These are phyloP conservation scores for Rachycentron canadum DNA, from an alignment of 2,797 vertebrate genomes.

Conservation along the genomic window DNA sequence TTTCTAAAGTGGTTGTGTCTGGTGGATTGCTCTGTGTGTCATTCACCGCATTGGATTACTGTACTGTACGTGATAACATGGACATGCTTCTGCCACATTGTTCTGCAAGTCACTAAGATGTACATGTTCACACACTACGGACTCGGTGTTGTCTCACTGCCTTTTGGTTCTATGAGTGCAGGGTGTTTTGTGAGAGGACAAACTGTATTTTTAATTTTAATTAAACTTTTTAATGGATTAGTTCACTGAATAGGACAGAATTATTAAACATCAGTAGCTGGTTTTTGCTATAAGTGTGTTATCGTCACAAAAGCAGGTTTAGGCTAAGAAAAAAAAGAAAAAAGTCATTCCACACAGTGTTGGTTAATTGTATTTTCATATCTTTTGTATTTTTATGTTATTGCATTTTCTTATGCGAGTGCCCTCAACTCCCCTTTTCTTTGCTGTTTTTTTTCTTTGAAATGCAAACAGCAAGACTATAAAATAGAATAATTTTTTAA, in stretches of 20 bases:
- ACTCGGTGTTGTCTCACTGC: constrained; percentile 50
- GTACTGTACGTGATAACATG: constrained; percentile 53
- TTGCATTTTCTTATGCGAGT: constrained; percentile 21
- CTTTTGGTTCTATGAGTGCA: constrained; percentile 40
- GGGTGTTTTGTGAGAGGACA: not conserved
- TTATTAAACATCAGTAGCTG: not conserved
- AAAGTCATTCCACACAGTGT: constrained; percentile 11
- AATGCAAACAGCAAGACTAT: constrained; percentile 19
- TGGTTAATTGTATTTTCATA: constrained; percentile 25
- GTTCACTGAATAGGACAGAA: not conserved
- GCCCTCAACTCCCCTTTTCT: not conserved
- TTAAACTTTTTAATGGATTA: not conserved
- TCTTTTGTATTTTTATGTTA: constrained; percentile 22
- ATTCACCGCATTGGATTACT: constrained; percentile 11
- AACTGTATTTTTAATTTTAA: not conserved
- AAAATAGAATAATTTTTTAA: constrained; percentile 27
- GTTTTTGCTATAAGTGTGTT: not conserved
- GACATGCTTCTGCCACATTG: constrained; percentile 32
- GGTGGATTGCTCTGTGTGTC: constrained; percentile 18
- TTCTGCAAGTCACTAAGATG: constrained; percentile 29
- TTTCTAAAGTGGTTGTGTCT: constrained; percentile 25
- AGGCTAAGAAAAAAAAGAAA: not conserved
- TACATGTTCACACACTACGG: constrained; percentile 16
- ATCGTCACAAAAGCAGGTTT: not conserved
- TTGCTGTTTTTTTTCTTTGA: constrained; percentile 23